These are phyloP conservation scores for Epizoanthus ramosus DNA, from an alignment of 92 coral and sea anemone genomes.

Conservation along the genomic window DNA sequence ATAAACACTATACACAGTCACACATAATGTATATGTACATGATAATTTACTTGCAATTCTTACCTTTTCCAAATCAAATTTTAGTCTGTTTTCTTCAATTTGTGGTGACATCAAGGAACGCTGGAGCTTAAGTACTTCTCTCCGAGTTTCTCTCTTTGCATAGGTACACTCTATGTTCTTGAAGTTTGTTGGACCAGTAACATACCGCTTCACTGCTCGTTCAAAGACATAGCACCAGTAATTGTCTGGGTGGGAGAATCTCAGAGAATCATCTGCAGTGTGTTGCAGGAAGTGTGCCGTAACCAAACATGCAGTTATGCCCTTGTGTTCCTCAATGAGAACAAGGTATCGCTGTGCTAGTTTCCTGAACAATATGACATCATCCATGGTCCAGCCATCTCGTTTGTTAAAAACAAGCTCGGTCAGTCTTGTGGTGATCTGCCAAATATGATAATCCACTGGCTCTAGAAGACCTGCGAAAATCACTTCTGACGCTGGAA, in stretches of 20 bases:
- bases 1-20: not conserved
- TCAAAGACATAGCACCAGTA: constrained; percentile 72
- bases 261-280: constrained; percentile 57
- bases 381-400: constrained; percentile 59
- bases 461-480: constrained; percentile 52
- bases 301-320: constrained; percentile 54
- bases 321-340: constrained; percentile 62
- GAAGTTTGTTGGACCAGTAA: constrained; percentile 50
- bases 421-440: constrained; percentile 61
- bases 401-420: constrained; percentile 64
- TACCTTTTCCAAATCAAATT: constrained; percentile 52
- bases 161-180: constrained; percentile 51
- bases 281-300: constrained; percentile 65
- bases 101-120: constrained; percentile 36
- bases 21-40: not conserved
- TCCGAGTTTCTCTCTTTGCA: constrained; percentile 45
- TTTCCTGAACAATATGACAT: constrained; percentile 36
- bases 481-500: constrained; percentile 63
- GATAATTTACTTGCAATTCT: not conserved
- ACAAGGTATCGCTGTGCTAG: constrained; percentile 57
- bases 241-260: constrained; percentile 71
- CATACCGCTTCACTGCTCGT: constrained; percentile 79
- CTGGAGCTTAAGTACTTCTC: constrained; percentile 54
- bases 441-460: constrained; percentile 53
- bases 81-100: constrained; percentile 17